phyloP scores from a whole-genome alignment of 2,113 vertebrate species.

The Channa maculata region DNA sequence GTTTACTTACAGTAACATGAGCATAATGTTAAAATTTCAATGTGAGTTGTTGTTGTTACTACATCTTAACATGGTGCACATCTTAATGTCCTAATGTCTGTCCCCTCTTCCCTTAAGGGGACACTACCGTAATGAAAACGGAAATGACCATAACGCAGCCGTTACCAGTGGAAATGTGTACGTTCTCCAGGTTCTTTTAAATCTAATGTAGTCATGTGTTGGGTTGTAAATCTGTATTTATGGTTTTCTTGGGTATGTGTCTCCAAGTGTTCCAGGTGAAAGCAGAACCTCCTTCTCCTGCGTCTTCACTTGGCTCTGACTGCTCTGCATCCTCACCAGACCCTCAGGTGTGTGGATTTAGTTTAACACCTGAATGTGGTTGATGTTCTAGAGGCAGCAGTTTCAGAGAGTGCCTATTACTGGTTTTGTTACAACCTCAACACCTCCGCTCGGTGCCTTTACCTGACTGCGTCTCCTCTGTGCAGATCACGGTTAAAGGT shows the following conservation, averaged over 20 bases:
- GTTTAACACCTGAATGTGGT: too few species aligned
- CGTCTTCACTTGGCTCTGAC: slow-evolving; percentile 85
- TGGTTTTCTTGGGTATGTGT: not conserved
- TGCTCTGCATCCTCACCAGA: slow-evolving; percentile 79
- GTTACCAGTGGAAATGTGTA: slow-evolving; percentile 81
- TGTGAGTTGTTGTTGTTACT: too few species aligned
- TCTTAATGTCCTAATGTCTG: not conserved
- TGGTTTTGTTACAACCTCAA: too few species aligned
- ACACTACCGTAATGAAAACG: slow-evolving; percentile 60
- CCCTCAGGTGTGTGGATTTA: slow-evolving; percentile 70
- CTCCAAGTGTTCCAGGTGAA: slow-evolving; percentile 89
- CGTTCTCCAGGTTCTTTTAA: slow-evolving; percentile 8
- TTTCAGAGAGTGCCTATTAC: too few species aligned
- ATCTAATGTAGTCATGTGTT: accelerated
- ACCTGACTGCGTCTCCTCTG: not conserved
- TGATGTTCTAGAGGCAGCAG: too few species aligned
- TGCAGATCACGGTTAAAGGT: slow-evolving; percentile 83
- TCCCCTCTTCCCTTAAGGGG: slow-evolving; percentile 50
- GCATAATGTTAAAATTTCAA: too few species aligned
- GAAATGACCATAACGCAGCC: slow-evolving; percentile 77
- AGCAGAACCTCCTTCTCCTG: slow-evolving; percentile 89
- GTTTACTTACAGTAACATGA: too few species aligned
- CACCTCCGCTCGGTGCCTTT: too few species aligned
- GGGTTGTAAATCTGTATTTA: not conserved
- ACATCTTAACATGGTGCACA: too few species aligned